Evolutionary conservation across 2,113 vertebrate species (phyloP), one percentile per base, ranked within the genome.

Genomic region (Jacana jacana): DNA sequence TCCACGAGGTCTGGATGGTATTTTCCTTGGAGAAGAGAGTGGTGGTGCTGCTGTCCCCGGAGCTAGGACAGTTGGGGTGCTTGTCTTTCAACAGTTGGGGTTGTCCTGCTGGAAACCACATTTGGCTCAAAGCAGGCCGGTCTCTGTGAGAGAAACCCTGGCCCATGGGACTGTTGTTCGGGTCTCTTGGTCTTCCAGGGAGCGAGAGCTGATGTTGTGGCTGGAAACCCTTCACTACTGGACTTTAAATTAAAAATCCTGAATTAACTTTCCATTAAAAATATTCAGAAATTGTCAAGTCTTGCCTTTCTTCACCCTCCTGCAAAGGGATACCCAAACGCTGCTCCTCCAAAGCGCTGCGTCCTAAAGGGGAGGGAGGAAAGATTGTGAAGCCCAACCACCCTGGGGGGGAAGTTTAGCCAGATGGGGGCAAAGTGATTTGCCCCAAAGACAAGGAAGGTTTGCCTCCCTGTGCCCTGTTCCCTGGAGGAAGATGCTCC

Each of bases 91-190:
- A 9, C 10, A 20, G 40, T 5, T 54, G 55, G 16, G 18, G 9
- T 60, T 78, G 58, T 48, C 0, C 1, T 11, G 31, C 63, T 80
- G 75, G 79, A 79, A 77, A 18, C 4, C 1, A 3, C 6, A 2
- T 61, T 39, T 37, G 25, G 4, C 69, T 78, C 10, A 13, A 75
- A n/a, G 8, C 2, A 1, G 10, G 64, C 20, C 18, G 18, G 35
- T 71, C 18, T 65, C 33, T 35, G 1, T 0, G 10, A 37, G 14
- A 84, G 52, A 78, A 69, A 23, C 57, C 44, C 49, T 63, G 66
- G 6, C 42, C 35, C 10, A 2, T 37, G 51, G 39, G 15, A 30
- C 28, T 23, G 6, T 31, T 54, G 40, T 27, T 1, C 2, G 0
- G 9, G 17, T 49, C 18, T 72, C 52, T 79, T 28, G 25, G 52